phyloP scores from a whole-genome alignment of 2,113 vertebrate genomes.

The Takifugu flavidus region DNA sequence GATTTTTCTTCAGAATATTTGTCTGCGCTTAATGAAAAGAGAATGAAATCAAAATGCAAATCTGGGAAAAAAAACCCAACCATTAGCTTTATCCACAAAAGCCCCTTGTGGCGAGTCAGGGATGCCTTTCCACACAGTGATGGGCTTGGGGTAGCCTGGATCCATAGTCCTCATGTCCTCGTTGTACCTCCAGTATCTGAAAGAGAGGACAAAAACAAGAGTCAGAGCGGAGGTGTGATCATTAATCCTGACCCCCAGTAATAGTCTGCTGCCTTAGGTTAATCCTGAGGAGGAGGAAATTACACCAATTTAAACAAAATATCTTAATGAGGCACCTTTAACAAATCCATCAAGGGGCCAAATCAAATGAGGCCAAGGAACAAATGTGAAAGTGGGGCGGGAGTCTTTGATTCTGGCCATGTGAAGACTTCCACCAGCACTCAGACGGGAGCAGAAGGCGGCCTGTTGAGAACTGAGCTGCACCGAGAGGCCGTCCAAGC shows the following conservation, averaged over 20 bases:
- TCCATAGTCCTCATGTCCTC: constrained; percentile 99
- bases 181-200: constrained; percentile 96
- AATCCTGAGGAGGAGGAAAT: neutral
- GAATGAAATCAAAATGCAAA: too few relatives aligned
- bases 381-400: neutral
- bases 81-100: constrained; percentile 96
- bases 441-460: too few relatives aligned
- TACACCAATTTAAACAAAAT: neutral
- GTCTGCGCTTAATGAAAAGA: too few relatives aligned
- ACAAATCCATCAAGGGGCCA: neutral
- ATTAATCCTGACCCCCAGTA: neutral
- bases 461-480: too few relatives aligned
- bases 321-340: neutral
- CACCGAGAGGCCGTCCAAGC: too few relatives aligned
- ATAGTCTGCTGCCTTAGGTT: neutral
- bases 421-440: too few relatives aligned
- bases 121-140: constrained; percentile 97
- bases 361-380: neutral
- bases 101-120: constrained; percentile 97
- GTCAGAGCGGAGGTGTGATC: neutral
- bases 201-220: constrained; percentile 1
- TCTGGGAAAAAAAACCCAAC: constrained; percentile 62
- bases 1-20: neutral
- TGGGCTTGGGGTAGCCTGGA: constrained; percentile 95
- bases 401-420: too few relatives aligned